Conservation (phyloP, 37 sponge, comb jelly and placozoan species). For the Halisarca cf. caerulea region DNA sequence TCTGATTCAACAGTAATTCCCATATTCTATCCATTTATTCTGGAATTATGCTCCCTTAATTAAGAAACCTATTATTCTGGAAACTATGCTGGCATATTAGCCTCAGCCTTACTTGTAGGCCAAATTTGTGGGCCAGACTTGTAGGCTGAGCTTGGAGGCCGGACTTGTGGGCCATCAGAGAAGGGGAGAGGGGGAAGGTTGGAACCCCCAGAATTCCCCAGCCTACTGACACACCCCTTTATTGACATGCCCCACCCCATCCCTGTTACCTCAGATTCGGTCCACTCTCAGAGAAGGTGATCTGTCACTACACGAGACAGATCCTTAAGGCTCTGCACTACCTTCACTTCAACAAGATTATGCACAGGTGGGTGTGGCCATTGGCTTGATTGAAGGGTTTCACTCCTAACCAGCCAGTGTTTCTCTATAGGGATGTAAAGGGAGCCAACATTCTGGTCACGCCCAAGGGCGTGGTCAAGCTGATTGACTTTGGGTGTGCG, state of each 20-base stretch:
- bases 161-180: too few species aligned
- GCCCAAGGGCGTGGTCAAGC: slow-evolving; percentile 73
- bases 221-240: not conserved
- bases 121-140: too few species aligned
- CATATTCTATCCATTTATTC: too few species aligned
- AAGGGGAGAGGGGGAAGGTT: too few species aligned
- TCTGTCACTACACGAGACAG: slow-evolving; percentile 76
- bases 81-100: too few species aligned
- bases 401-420: not conserved
- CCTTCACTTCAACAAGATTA: slow-evolving; percentile 78
- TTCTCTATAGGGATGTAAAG: slow-evolving; percentile 74
- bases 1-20: too few species aligned
- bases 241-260: not conserved
- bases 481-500: slow-evolving; percentile 96
- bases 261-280: slow-evolving; percentile 66
- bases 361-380: slow-evolving; percentile 63
- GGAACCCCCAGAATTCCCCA: too few species aligned
- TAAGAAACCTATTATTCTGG: too few species aligned
- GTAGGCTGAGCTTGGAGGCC: too few species aligned
- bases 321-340: slow-evolving; percentile 75
- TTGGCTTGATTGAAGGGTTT: not conserved
- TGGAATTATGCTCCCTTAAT: too few species aligned
- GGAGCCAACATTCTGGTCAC: slow-evolving; percentile 92
- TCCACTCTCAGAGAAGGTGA: slow-evolving; percentile 53
- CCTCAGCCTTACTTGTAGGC: too few species aligned